Percentiles rank a stretch among this genome's conserved stretches.
phyloP scores from a whole-genome alignment of 2,113 vertebrate genomes.

The Plestiodon gilberti region DNA sequence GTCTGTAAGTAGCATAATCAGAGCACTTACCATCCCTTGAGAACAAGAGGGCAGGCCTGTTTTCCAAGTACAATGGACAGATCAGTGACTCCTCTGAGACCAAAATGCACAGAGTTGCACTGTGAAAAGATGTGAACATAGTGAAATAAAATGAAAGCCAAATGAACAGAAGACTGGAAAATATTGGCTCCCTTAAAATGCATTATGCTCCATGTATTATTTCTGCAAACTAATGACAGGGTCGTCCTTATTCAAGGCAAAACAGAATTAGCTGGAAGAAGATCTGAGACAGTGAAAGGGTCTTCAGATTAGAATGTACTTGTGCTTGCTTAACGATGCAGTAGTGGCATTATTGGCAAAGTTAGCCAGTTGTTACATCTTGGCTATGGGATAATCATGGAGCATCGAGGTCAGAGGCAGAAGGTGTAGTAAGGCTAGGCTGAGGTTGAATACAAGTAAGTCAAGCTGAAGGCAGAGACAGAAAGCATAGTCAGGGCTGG shows the following conservation, averaged over 20 bases:
- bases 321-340: no score
- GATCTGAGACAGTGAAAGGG: neutral
- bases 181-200: neutral
- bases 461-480: no score
- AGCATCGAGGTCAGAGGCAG: no score
- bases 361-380: neutral
- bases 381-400: no score
- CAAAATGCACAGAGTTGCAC: neutral
- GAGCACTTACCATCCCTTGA: constrained; percentile 48
- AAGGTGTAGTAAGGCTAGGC: no score
- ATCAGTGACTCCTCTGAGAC: constrained; percentile 16
- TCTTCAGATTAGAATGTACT: neutral
- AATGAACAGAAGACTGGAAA: neutral
- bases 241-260: neutral
- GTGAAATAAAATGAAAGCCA: neutral
- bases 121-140: constrained; percentile 24
- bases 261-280: neutral
- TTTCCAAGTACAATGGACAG: constrained; percentile 1
- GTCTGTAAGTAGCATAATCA: constrained; percentile 50
- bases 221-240: constrained; percentile 2
- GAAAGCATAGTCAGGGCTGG: no score
- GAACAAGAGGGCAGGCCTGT: constrained; percentile 27
- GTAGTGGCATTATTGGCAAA: neutral
- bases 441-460: no score
- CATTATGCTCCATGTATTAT: neutral